phyloP scores from a whole-genome alignment of 2,797 vertebrate genomes.

The Sarcophilus harrisii region DNA sequence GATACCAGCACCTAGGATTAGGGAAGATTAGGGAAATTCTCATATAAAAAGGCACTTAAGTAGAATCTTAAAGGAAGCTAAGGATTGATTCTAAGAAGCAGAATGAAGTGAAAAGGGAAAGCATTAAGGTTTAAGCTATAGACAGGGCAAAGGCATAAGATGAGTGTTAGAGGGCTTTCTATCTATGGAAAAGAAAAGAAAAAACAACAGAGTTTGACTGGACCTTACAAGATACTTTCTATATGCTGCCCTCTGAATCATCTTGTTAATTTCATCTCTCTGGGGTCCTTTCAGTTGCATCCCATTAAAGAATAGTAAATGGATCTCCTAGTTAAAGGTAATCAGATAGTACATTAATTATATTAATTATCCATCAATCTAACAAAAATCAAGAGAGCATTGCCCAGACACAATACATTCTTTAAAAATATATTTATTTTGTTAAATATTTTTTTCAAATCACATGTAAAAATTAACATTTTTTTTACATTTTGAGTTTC shows the following conservation, averaged over 20 bases:
- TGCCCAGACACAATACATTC: neutral
- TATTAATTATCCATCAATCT: neutral
- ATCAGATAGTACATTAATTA: neutral
- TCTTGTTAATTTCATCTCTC: neutral
- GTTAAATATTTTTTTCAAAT: neutral
- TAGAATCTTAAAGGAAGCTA: neutral
- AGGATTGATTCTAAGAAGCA: neutral
- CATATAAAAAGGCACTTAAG: neutral
- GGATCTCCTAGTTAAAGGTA: neutral
- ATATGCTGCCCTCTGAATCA: neutral
- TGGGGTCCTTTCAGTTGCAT: neutral
- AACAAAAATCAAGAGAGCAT: neutral
- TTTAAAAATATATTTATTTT: neutral
- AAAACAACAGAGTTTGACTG: neutral
- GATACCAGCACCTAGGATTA: neutral
- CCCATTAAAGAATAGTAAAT: neutral
- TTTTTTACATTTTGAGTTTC: neutral
- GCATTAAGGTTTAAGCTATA: neutral
- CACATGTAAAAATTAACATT: neutral
- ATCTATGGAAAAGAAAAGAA: neutral
- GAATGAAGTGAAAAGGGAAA: neutral
- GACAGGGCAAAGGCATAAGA: neutral
- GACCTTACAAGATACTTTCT: neutral
- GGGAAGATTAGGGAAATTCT: neutral
- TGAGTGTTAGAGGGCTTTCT: neutral